Evolutionary conservation across 2,113 vertebrate genomes (phyloP).

Genomic region (Aphyosemion australe): DNA sequence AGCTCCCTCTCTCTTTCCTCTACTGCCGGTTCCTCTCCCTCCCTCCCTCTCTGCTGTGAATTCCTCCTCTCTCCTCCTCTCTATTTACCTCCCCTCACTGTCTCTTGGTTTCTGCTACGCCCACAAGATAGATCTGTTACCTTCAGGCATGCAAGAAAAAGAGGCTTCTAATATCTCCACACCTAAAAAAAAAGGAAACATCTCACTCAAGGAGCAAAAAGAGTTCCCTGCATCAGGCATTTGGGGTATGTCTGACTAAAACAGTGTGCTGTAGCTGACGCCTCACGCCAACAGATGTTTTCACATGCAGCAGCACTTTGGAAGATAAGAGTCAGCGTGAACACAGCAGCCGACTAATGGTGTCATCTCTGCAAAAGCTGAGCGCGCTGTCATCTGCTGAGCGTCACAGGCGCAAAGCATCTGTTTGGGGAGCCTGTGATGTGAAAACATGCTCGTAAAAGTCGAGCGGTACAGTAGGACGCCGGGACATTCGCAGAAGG

Average conservation of each 20-base stretch:
- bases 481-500: slow-evolving; percentile 13
- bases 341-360: slow-evolving; percentile 38
- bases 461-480: slow-evolving; percentile 7
- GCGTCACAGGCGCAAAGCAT: slow-evolving; percentile 19
- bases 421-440: slow-evolving; percentile 34
- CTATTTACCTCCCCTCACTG: slow-evolving; percentile 58
- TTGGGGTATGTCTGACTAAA: slow-evolving; percentile 5
- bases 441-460: slow-evolving; percentile 19
- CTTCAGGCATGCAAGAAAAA: slow-evolving; percentile 54
- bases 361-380: slow-evolving; percentile 51
- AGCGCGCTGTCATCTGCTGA: slow-evolving; percentile 33
- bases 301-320: slow-evolving; percentile 25
- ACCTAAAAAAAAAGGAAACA: slow-evolving; percentile 43
- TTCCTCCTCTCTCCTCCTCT: slow-evolving; percentile 58
- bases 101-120: slow-evolving; percentile 64
- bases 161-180: slow-evolving; percentile 47
- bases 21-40: slow-evolving; percentile 47
- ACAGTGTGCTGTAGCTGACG: neutral
- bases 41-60: slow-evolving; percentile 47
- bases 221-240: slow-evolving; percentile 6
- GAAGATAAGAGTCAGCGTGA: slow-evolving; percentile 21
- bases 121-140: slow-evolving; percentile 69
- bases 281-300: slow-evolving; percentile 31
- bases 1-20: slow-evolving; percentile 64
- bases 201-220: slow-evolving; percentile 19